Evolutionary conservation across 23 tunicate species (phyloP).

Genomic region (Halocynthia roretzi): DNA sequence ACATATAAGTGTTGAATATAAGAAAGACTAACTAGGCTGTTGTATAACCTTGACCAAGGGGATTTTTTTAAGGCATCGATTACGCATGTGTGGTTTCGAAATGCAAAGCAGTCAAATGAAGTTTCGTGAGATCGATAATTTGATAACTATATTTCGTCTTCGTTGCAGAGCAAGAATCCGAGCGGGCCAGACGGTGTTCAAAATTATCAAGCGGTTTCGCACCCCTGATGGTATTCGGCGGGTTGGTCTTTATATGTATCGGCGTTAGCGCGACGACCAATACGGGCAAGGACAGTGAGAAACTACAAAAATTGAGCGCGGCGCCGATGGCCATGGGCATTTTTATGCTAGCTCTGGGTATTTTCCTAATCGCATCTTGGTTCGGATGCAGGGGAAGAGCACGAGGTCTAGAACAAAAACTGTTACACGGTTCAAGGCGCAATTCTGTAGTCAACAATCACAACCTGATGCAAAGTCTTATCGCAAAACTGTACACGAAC

Average conservation of each 20-base stretch:
- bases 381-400: slow-evolving; percentile 81
- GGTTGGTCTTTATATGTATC: slow-evolving; percentile 88
- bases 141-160: background rate
- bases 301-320: slow-evolving; percentile 57
- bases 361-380: slow-evolving; percentile 61
- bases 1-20: background rate
- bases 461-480: slow-evolving; percentile 32
- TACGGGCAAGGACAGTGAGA: slow-evolving; percentile 62
- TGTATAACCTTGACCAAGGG: no score
- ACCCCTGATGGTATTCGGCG: slow-evolving; percentile 93
- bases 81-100: no score
- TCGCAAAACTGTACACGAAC: slow-evolving; percentile 30
- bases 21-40: background rate
- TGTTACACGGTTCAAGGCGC: slow-evolving; percentile 77
- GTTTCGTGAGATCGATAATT: no score
- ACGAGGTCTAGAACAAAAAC: slow-evolving; percentile 36
- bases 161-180: slow-evolving; percentile 69
- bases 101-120: no score
- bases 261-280: slow-evolving; percentile 82
- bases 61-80: no score
- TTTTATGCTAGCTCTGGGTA: slow-evolving; percentile 75
- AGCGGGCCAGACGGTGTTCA: slow-evolving; percentile 75
- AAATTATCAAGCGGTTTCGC: slow-evolving; percentile 93
- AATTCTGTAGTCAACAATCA: slow-evolving; percentile 26
- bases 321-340: slow-evolving; percentile 92